phyloP scores from a whole-genome alignment of 2,888 invertebrate genomes.

The Schizotus pectinicornis region DNA sequence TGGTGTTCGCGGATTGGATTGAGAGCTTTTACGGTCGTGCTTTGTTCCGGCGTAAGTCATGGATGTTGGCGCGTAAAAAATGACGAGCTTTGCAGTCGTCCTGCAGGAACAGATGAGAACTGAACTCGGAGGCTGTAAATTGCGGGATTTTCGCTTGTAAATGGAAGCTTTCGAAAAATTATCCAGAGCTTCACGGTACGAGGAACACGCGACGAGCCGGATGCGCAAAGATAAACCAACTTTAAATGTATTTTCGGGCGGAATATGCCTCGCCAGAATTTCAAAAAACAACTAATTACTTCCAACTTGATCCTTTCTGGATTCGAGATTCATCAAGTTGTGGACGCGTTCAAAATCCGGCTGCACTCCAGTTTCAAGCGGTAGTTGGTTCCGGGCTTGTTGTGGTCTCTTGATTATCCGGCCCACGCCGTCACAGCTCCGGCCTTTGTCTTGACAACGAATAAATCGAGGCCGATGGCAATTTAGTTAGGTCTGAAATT shows the following conservation, averaged over 20 bases:
- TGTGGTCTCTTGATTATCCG: too few relatives aligned
- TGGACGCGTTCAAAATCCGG: too few relatives aligned
- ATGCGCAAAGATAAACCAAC: conserved; percentile 25
- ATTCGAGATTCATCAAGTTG: too few relatives aligned
- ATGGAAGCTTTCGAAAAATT: conserved; percentile 48
- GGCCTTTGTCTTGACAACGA: too few relatives aligned
- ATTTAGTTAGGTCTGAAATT: too few relatives aligned
- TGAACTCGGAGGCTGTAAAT: conserved; percentile 36
- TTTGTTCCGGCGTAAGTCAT: conserved; percentile 3
- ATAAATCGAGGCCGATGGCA: too few relatives aligned
- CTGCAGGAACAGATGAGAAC: conserved; percentile 11
- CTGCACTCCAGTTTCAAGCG: too few relatives aligned
- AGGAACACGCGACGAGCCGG: conserved; percentile 40
- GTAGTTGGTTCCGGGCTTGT: too few relatives aligned
- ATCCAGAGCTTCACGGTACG: conserved; percentile 45
- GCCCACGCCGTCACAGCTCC: too few relatives aligned
- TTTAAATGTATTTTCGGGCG: conserved; percentile 20
- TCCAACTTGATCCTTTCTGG: too few relatives aligned
- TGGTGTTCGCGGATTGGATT: too few relatives aligned
- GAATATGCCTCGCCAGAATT: background rate
- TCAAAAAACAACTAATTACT: too few relatives aligned
- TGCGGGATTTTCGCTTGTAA: conserved; percentile 47
- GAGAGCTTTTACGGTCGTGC: background rate
- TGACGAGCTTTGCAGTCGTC: conserved; percentile 12
- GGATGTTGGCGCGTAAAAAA: conserved; percentile 12